Evolutionary conservation across 2,113 vertebrate species (phyloP).

Genomic region (Rhizomys pruinosus): DNA sequence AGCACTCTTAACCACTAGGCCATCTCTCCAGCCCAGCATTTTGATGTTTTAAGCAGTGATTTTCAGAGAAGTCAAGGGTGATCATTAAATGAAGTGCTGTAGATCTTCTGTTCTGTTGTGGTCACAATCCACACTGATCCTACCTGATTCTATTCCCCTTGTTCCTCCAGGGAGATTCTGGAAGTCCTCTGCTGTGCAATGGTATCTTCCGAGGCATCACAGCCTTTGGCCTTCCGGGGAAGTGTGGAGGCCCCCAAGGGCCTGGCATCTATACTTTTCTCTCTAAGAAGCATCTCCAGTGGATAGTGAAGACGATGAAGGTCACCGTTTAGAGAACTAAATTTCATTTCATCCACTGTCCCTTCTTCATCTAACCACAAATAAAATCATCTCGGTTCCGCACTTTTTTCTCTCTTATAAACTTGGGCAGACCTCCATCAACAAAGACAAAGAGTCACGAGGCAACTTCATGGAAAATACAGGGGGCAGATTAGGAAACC

Average conservation of each 20-base stretch:
- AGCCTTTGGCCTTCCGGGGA: constrained; percentile 32
- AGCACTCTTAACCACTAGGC: no score
- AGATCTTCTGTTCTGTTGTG: neutral
- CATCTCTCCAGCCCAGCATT: no score
- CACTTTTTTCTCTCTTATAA: neutral
- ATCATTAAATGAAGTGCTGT: neutral
- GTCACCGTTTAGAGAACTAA: neutral
- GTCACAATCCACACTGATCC: neutral
- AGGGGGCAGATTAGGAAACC: neutral
- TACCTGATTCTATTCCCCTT: neutral
- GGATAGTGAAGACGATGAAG: constrained; percentile 81
- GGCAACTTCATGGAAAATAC: neutral
- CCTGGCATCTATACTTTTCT: constrained; percentile 85
- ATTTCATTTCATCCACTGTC: neutral
- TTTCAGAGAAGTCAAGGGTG: neutral
- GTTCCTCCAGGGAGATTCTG: constrained; percentile 85
- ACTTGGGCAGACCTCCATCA: neutral
- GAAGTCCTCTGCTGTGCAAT: constrained; percentile 84
- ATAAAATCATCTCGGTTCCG: constrained; percentile 42
- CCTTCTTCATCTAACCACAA: neutral
- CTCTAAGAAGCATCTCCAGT: constrained; percentile 75
- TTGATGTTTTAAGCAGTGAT: neutral
- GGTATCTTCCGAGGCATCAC: constrained; percentile 79
- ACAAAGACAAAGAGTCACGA: neutral
- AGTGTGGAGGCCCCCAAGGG: constrained; percentile 53